Conservation (phyloP, 1,140 invertebrate genomes). For the Scaptomyza graminum region DNA sequence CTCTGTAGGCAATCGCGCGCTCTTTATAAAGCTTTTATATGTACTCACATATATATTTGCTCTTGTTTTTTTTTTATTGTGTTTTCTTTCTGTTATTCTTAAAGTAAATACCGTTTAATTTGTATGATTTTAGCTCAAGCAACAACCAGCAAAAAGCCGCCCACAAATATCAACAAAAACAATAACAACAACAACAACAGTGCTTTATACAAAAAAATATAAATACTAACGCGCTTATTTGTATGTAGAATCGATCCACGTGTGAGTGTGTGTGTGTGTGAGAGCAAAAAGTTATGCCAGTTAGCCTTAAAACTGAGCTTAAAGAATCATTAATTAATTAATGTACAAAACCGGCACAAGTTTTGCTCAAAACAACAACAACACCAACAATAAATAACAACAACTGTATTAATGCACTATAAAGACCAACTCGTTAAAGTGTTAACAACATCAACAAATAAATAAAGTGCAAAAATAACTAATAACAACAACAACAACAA, state of each 20-base stretch:
- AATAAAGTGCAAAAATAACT: slow-evolving; percentile 45
- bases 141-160: slow-evolving; percentile 59
- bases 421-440: slow-evolving; percentile 27
- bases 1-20: slow-evolving; percentile 32
- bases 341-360: slow-evolving; percentile 52
- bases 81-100: slow-evolving; percentile 27
- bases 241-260: slow-evolving; percentile 19
- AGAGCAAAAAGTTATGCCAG: slow-evolving; percentile 65
- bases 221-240: slow-evolving; percentile 1
- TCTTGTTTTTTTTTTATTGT: slow-evolving; percentile 34
- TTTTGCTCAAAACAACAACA: slow-evolving; percentile 68
- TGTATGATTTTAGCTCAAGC: slow-evolving; percentile 69
- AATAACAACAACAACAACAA: slow-evolving; percentile 46
- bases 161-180: slow-evolving; percentile 34
- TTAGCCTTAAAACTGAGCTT: slow-evolving; percentile 36
- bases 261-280: slow-evolving; percentile 31
- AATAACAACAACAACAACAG: slow-evolving; percentile 32
- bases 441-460: neutral
- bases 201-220: slow-evolving; percentile 2
- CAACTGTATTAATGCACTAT: slow-evolving; percentile 16
- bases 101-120: slow-evolving; percentile 49
- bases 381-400: slow-evolving; percentile 24
- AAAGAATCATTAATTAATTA: slow-evolving; percentile 22
- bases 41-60: slow-evolving; percentile 34
- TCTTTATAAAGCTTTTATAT: slow-evolving; percentile 43